Evolutionary conservation across 2,888 invertebrate genomes (phyloP), one percentile per base, ranked within the genome.

Genomic region (Bombylius major): DNA sequence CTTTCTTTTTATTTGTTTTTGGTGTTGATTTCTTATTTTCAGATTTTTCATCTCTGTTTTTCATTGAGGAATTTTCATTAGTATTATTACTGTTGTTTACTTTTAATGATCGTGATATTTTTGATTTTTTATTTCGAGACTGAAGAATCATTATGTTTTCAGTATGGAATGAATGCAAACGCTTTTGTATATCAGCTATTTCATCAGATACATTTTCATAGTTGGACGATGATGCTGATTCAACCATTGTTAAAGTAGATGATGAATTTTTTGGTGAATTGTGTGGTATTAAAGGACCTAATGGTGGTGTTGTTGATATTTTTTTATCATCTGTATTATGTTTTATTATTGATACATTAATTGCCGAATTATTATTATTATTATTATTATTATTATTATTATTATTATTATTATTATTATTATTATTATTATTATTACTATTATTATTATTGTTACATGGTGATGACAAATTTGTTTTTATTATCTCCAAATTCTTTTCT

Each of bases 131-230:
- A 57, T 81, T 81, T 59, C 81, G 76, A 54, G 81, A 80, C 63
- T 80, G 80, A 49, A 82, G 67, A 62, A 80, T 78, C 60, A 77
- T 76, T 59, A 82, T 81, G 65, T 82, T 82, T 64, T 80, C 81
- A 3, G 80, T 81, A 65, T 82, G 82, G 67, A 82, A 82, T 44
- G 79, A 80, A 63, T 80, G 78, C 59, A 82, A 75, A 61, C 80
- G 79, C 63, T 81, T 80, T 65, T 81, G 81, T 55, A 82, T 80
- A 63, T 81, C 82, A 61, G 79, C 79, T 74, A 79, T 78, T 63
- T 81, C 79, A 63, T 81, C 71, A n/a, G 70, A 69, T 4, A 71
- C 65, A 49, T 66, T 68, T 45, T 53, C 53, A 14, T 34, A 53
- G 50, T 47, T 39, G 34, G 6, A 44, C 13, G 32, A 31, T 32